Conservation (phyloP, 2,888 invertebrate species). For the Meandrusa payeni region DNA sequence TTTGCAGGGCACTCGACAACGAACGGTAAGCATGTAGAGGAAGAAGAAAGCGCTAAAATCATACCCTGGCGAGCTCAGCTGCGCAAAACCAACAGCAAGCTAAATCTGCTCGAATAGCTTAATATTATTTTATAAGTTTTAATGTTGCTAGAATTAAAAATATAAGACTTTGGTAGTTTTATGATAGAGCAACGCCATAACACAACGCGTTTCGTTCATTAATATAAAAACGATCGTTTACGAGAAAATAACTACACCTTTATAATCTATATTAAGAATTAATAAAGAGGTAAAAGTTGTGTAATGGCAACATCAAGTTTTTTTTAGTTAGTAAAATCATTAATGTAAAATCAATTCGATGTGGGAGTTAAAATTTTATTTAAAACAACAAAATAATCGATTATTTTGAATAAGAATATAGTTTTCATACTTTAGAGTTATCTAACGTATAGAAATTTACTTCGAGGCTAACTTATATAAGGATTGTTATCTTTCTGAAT, state of each 20-base stretch:
- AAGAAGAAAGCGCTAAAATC: slow-evolving; percentile 84
- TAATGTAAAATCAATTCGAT: not conserved
- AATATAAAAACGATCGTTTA: not conserved
- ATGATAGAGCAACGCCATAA: slow-evolving; percentile 46
- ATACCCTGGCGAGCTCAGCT: slow-evolving; percentile 95
- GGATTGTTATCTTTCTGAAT: slow-evolving; percentile 30
- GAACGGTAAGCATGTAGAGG: slow-evolving; percentile 67
- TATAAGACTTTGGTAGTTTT: slow-evolving; percentile 19
- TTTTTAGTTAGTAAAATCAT: not conserved
- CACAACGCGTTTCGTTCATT: slow-evolving; percentile 29
- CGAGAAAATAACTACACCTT: slow-evolving; percentile 3
- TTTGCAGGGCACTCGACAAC: slow-evolving; percentile 57
- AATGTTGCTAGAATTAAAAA: slow-evolving; percentile 29
- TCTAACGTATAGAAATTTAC: slow-evolving; percentile 34
- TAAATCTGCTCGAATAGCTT: slow-evolving; percentile 86
- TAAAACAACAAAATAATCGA: slow-evolving; percentile 1
- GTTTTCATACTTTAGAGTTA: slow-evolving; percentile 34
- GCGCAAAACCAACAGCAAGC: slow-evolving; percentile 93
- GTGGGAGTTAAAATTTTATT: slow-evolving; percentile 1
- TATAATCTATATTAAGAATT: slow-evolving; percentile 18
- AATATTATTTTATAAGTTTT: slow-evolving; percentile 22
- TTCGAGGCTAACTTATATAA: slow-evolving; percentile 27
- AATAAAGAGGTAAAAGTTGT: not conserved
- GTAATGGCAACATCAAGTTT: not conserved
- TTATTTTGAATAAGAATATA: slow-evolving; percentile 1